Evolutionary conservation across 2,113 vertebrate genomes (phyloP).

Genomic region (Sitta europaea): DNA sequence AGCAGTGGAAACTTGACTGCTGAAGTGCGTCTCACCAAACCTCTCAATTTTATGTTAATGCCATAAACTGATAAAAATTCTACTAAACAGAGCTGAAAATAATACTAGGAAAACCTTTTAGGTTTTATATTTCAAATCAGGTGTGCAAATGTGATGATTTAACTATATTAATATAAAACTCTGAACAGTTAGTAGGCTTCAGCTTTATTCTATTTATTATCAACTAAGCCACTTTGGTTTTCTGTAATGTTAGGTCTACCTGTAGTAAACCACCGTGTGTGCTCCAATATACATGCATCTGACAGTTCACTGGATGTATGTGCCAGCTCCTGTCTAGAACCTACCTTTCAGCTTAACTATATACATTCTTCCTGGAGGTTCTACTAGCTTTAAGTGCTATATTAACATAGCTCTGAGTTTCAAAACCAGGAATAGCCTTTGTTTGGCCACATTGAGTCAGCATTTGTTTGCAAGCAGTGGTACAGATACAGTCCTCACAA

Average conservation of each 20-base stretch:
- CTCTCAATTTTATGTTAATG: not conserved
- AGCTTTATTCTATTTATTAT: not conserved
- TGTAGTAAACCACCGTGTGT: accelerated
- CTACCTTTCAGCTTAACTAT: not conserved
- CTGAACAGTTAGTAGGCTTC: not conserved
- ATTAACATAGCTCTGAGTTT: not conserved
- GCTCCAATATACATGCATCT: not conserved
- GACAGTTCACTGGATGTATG: accelerated
- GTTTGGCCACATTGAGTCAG: not conserved
- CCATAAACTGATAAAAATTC: not conserved
- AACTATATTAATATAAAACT: not conserved
- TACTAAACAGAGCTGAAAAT: not conserved
- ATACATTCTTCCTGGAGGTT: not conserved
- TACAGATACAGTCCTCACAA: not conserved
- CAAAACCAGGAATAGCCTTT: not conserved
- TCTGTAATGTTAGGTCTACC: not conserved
- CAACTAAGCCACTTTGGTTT: not conserved
- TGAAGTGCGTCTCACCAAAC: not conserved
- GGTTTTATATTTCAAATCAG: not conserved
- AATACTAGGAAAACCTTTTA: not conserved
- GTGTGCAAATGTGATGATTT: not conserved
- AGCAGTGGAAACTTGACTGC: not conserved
- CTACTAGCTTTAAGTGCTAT: not conserved
- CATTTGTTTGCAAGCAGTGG: not conserved
- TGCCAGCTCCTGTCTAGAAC: not conserved